A percentile compares a stretch with the other conserved stretches of the same genome.
These are phyloP conservation scores for Drosophila neonasuta DNA, from an alignment of 2,888 invertebrate genomes.

Conservation along the genomic window DNA sequence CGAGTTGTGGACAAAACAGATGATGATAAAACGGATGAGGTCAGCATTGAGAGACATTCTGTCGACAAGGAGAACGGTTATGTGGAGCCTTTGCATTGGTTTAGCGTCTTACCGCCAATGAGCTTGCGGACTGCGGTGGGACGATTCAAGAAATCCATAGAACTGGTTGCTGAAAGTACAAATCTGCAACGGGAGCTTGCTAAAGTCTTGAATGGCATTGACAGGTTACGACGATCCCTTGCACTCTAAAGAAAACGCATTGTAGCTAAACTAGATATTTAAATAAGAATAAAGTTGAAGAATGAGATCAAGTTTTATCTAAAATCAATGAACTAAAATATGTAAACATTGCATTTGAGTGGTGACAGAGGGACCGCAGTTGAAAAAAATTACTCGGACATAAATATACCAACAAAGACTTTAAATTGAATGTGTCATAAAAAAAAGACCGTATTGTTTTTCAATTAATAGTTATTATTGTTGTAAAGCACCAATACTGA, in stretches of 20 bases:
- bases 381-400: no score
- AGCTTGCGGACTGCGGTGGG: slow-evolving; percentile 89
- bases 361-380: no score
- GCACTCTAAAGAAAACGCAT: slow-evolving; percentile 4
- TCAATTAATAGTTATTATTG: no score
- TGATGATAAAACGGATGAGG: slow-evolving; percentile 75
- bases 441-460: no score
- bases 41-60: slow-evolving; percentile 79
- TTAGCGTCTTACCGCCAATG: slow-evolving; percentile 92
- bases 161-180: slow-evolving; percentile 86
- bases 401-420: no score
- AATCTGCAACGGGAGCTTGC: slow-evolving; percentile 87
- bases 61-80: slow-evolving; percentile 81
- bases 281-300: slow-evolving; percentile 48
- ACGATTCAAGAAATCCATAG: slow-evolving; percentile 88
- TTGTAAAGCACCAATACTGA: no score
- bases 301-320: background rate
- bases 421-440: background rate
- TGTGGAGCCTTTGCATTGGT: slow-evolving; percentile 91
- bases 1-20: slow-evolving; percentile 81
- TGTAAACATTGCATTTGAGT: no score
- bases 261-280: slow-evolving; percentile 3
- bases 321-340: background rate
- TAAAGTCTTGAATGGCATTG: slow-evolving; percentile 62
- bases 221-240: slow-evolving; percentile 39